phyloP scores from a whole-genome alignment of 1,140 invertebrate species.

The Dendrolimus kikuchii region DNA sequence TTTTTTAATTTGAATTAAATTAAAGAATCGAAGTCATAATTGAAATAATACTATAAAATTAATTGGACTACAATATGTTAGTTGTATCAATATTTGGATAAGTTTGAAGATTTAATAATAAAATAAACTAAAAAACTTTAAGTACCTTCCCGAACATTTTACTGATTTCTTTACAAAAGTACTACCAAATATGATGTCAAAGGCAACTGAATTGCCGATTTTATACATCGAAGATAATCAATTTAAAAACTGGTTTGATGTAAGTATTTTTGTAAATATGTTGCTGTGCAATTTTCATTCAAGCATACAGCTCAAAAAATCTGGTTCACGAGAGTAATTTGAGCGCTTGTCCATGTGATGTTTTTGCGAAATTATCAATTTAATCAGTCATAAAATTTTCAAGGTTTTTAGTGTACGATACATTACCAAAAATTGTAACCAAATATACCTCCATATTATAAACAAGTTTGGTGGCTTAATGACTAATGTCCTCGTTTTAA shows the following conservation, averaged over 20 bases:
- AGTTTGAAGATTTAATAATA: too few relatives aligned
- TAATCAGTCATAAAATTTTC: too few relatives aligned
- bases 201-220: conserved; percentile 15
- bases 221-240: conserved; percentile 26
- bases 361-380: conserved; percentile 1
- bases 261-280: conserved; percentile 5
- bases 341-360: conserved; percentile 1
- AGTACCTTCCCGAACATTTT: conserved; percentile 26
- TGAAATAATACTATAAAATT: too few relatives aligned
- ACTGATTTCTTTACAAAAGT: conserved; percentile 14
- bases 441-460: too few relatives aligned
- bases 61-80: too few relatives aligned
- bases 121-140: conserved; percentile 1
- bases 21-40: too few relatives aligned
- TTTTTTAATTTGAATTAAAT: too few relatives aligned
- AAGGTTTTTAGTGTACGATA: too few relatives aligned
- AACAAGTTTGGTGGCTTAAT: too few relatives aligned
- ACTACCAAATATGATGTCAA: conserved; percentile 15
- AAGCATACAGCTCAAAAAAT: conserved; percentile 11
- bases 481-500: too few relatives aligned
- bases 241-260: conserved; percentile 20
- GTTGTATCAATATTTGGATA: too few relatives aligned
- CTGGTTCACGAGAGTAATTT: conserved; percentile 14
- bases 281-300: conserved; percentile 7
- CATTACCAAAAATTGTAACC: too few relatives aligned